Conservation (phyloP, 2,113 vertebrate genomes). For the Pygathrix nemaeus region DNA sequence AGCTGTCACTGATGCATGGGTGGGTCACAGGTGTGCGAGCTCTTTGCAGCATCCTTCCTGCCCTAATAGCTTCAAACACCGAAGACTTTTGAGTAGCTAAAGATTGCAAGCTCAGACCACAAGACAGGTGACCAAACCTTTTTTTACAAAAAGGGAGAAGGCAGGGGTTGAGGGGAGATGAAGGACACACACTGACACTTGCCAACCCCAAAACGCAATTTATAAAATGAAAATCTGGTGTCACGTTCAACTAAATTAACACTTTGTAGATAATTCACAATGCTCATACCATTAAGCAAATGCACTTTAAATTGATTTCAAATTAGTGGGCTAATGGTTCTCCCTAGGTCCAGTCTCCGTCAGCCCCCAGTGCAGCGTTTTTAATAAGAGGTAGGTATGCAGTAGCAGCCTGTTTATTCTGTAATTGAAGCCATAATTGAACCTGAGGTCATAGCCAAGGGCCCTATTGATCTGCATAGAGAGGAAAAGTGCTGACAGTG, state of each 20-base stretch:
- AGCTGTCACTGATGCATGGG: not conserved
- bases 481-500: constrained; percentile 74
- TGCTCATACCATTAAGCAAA: constrained; percentile 85
- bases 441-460: constrained; percentile 76
- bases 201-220: constrained; percentile 65
- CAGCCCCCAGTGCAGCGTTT: constrained; percentile 17
- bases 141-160: not conserved
- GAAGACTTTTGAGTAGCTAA: not conserved
- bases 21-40: fast-evolving
- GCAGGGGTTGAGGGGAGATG: not conserved
- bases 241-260: constrained; percentile 81
- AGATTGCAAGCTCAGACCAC: not conserved
- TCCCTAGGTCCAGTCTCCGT: constrained; percentile 71
- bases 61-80: not conserved
- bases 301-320: constrained; percentile 87
- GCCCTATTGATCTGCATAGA: constrained; percentile 75
- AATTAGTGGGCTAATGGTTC: constrained; percentile 85
- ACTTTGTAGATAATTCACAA: constrained; percentile 82
- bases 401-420: constrained; percentile 62
- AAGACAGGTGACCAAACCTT: not conserved
- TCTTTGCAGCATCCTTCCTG: not conserved
- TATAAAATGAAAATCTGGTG: constrained; percentile 72
- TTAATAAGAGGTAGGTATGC: constrained; percentile 67
- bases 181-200: not conserved
- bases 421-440: constrained; percentile 78